A percentile compares a stretch with the other conserved stretches of the same genome.
phyloP scores from a whole-genome alignment of 2,113 vertebrate species.

The Pterocles gutturalis region DNA sequence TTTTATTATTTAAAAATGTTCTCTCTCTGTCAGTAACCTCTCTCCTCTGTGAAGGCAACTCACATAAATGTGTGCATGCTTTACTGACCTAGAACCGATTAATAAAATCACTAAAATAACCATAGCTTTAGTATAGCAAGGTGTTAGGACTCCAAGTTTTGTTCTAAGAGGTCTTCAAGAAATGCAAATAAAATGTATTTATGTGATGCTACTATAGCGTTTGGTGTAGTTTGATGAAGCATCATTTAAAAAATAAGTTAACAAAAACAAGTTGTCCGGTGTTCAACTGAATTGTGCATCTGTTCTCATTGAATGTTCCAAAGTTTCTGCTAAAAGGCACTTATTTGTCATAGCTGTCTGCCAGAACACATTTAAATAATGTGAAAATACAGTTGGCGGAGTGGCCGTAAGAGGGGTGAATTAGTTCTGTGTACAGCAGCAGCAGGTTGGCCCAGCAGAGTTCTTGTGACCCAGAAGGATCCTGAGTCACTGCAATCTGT shows the following conservation, averaged over 20 bases:
- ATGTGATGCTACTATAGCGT: background rate
- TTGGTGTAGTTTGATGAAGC: background rate
- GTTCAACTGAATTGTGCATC: background rate
- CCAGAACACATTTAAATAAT: background rate
- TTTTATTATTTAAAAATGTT: background rate
- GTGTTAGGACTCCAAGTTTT: background rate
- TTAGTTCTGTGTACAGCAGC: background rate
- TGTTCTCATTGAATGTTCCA: background rate
- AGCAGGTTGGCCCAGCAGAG: background rate
- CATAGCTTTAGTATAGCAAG: background rate
- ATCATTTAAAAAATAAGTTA: background rate
- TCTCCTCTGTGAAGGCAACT: background rate
- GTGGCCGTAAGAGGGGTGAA: background rate
- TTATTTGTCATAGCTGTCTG: background rate
- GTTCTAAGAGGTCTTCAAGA: background rate
- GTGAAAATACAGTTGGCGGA: background rate
- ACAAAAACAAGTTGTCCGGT: background rate
- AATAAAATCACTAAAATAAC: background rate
- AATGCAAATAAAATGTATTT: background rate
- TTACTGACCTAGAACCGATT: background rate
- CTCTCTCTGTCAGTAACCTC: background rate
- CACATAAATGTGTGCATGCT: background rate
- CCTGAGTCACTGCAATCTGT: constrained; percentile 68
- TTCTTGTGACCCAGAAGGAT: constrained; percentile 55
- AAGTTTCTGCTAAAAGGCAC: background rate